Base-by-base conservation (phyloP, 1,140 invertebrate genomes). In the Campoletis sonorensis region DNA sequence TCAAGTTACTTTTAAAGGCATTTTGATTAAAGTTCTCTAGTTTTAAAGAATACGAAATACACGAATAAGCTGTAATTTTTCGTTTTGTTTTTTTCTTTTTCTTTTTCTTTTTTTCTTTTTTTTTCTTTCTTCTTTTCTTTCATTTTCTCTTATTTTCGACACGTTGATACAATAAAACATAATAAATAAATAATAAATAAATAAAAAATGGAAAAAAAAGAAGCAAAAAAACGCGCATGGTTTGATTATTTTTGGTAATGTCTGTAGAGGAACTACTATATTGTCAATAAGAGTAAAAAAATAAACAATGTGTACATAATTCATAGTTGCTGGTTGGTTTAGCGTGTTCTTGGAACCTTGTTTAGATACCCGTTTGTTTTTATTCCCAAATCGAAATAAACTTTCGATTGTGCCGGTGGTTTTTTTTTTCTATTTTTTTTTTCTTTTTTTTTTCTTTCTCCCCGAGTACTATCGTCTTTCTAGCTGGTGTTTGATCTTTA, bases 1-100 rank as follows among this genome's bases (percentile, higher is more conserved):
- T 89, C 86, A 84, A 85, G 81, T 87, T 88, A 88, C 81, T 89
- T 71, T 86, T 87, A 89, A 87, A 89, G 71, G 82, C 86, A 88
- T 85, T 88, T 87, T 83, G 79, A 87, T 86, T 83, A 85, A 86
- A 82, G 81, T 85, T 83, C 79, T 84, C 70, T 87, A 88, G 73
- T 85, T 88, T 84, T 87, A 86, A 87, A 85, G 82, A 84, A 86
- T 86, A 88, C 23, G 61, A 68, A 79, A 83, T 77, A 70, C 45
- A 49, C 40, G 40, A 82, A 84, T 88, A 88, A 88, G 84, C 73
- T 89, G 84, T 87, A 87, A 87, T 87, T 86, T 84, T 86, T 45
- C 13, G 5, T 5, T 45, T 45, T 45, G 1, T 49, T 79, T 40
- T 37, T 40, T 70, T 26, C 40, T 13, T 70, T 27, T 45, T 45